Conservation (phyloP, 2,797 vertebrate genomes). For the Netta rufina region DNA sequence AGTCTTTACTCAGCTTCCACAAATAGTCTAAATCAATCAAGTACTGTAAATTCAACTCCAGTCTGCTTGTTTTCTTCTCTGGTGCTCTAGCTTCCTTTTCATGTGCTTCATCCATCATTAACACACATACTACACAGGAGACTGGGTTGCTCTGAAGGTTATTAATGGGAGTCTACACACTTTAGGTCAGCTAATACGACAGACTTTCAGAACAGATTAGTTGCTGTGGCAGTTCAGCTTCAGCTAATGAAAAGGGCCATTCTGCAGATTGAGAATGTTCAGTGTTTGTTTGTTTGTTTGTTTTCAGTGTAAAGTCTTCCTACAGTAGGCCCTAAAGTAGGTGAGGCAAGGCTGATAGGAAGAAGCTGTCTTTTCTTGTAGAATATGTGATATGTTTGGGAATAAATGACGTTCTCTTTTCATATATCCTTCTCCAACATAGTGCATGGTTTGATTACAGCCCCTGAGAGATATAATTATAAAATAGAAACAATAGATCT, state of each 20-base stretch:
- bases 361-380: neutral
- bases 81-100: neutral
- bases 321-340: neutral
- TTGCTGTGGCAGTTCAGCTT: neutral
- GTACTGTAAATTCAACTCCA: constrained; percentile 5
- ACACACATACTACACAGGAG: neutral
- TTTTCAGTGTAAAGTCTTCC: neutral
- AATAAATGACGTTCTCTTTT: neutral
- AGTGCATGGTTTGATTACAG: neutral
- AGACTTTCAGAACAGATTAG: constrained; percentile 18
- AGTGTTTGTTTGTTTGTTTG: neutral
- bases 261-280: neutral
- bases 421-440: neutral
- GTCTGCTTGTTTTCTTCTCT: constrained; percentile 13
- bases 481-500: neutral
- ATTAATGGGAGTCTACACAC: neutral
- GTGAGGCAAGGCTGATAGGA: neutral
- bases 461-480: neutral
- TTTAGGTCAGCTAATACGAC: neutral
- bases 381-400: neutral
- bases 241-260: neutral
- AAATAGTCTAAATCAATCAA: constrained; percentile 70
- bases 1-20: constrained; percentile 51
- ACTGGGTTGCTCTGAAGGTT: neutral
- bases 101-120: constrained; percentile 38